Base-by-base conservation (phyloP, 2,888 invertebrate species). In the Cataglyphis rosenhaueri region DNA sequence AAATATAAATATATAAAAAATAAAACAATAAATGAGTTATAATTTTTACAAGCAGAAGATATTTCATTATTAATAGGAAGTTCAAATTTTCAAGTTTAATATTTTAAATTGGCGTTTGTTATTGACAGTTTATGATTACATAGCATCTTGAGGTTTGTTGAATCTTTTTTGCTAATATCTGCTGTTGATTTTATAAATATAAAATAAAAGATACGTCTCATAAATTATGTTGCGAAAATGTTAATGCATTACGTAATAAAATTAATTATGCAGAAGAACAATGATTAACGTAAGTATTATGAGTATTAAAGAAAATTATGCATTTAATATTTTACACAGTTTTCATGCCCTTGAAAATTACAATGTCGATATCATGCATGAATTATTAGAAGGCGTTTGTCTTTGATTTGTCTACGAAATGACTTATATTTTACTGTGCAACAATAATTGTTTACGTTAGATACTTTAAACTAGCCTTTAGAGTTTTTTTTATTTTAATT, bases 41-140 rank as follows among this genome's bases (percentile, higher is more conserved):
- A 32, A 32, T 5, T 32, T 32, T 32, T 32, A 32, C 4, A 32
- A 32, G 5, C 32, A 32, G 9, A 83, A 52, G 85, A 84, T 15
- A 85, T 88, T 44, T 52, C 10, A n/a, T 35, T 85, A 52, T 15
- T 29, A n/a, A 10, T 85, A 25, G 41, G 62, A 35, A 35, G 61
- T 61, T 21, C 48, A 52, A 32, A 66, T 10, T 44, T 81, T 8
- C 65, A 62, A 52, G 29, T 87, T n/a, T n/a, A n/a, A 32, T 85
- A 82, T 68, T 88, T 88, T 52, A 81, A 82, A 70, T 35, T 88
- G 12, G 76, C 66, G 21, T 6, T 78, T n/a, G 18, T 85, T 15
- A 38, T 84, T 29, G 86, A 87, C 41, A 87, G 85, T 71, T 73
- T 85, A 25, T 76, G 81, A 6, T 57, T 87, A 3, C 84, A 87